Base-by-base conservation (phyloP, 2,113 vertebrate species). In the Rattus rattus region DNA sequence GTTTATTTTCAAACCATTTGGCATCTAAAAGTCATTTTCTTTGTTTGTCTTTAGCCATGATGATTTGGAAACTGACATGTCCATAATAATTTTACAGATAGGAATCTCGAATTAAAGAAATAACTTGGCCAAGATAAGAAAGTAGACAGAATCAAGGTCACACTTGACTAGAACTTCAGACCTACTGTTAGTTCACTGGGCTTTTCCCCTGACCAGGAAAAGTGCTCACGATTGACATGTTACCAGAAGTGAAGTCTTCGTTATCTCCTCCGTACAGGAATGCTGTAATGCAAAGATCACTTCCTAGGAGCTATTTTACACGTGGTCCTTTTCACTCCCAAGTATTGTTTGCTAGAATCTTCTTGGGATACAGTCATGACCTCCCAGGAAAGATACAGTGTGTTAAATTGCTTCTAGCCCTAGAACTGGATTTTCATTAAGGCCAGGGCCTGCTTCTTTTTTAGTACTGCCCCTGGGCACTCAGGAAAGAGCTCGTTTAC, bases 351-450 rank as follows among this genome's bases (percentile, higher is more conserved):
- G 9, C 56, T 86, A 24, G 90, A 79, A 88, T 20, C 67, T 94
- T 76, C 85, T 81, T 75, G 77, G 81, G 76, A 83, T 39, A 81
- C n/a, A 93, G 24, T 86, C 90, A 92, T 69, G 56, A 91, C 72
- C 73, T 93, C 69, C 59, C 72, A 84, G 63, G 88, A 95, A 89
- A 92, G 79, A 80, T 73, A 92, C 26, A 59, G 26, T 87, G 39
- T 96, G 91, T 96, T 96, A 97, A 63, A 80, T 95, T 95, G 67
- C 76, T 97, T 65, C 63, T 63, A 14, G 54, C 79, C 59, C 67
- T 80, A 67, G 88, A n/a, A 88, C 61, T 91, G 39, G 43, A 83
- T 95, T 97, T 97, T 97, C 81, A 97, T 94, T 95, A 96, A 85
- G 36, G 84, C 67, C 26, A 76, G 43, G 87, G 36, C 47, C 43